A percentile compares a stretch with the other conserved stretches of the same genome.
Conservation (phyloP, 1,140 invertebrate species). For the Drosophila suzukii region DNA sequence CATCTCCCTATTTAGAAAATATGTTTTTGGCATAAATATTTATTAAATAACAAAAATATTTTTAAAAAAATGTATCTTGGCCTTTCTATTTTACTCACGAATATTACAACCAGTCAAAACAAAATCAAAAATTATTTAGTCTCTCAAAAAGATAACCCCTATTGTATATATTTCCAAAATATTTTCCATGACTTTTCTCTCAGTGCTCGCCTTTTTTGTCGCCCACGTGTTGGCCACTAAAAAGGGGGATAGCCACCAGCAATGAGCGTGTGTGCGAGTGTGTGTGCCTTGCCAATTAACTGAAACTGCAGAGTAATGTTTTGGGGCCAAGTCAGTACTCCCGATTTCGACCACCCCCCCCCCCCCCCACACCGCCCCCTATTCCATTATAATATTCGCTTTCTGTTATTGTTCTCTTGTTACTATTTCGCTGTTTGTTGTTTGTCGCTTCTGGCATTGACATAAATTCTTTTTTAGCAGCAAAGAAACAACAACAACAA, state of each 20-base stretch:
- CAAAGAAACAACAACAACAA: conserved; percentile 3
- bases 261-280: conserved; percentile 7
- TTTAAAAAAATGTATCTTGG: too few relatives aligned
- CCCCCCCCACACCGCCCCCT: conserved; percentile 12
- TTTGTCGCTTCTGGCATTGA: conserved; percentile 72
- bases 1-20: too few relatives aligned
- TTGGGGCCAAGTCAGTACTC: conserved; percentile 39
- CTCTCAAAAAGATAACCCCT: too few relatives aligned
- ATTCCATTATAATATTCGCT: conserved; percentile 43
- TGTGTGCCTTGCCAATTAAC: conserved; percentile 75
- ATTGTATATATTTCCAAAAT: too few relatives aligned
- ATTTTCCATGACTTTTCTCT: neutral
- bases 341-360: conserved; percentile 22
- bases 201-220: conserved; percentile 30
- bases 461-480: conserved; percentile 70
- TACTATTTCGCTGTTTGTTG: conserved; percentile 42
- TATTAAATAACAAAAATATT: too few relatives aligned
- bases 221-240: conserved; percentile 50
- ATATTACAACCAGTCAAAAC: too few relatives aligned
- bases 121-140: too few relatives aligned
- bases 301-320: conserved; percentile 81
- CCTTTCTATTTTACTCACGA: too few relatives aligned
- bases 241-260: conserved; percentile 5
- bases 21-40: too few relatives aligned
- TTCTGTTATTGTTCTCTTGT: conserved; percentile 51